Evolutionary conservation across 2,797 vertebrate species (phyloP).

Genomic region (Eospalax fontanierii): DNA sequence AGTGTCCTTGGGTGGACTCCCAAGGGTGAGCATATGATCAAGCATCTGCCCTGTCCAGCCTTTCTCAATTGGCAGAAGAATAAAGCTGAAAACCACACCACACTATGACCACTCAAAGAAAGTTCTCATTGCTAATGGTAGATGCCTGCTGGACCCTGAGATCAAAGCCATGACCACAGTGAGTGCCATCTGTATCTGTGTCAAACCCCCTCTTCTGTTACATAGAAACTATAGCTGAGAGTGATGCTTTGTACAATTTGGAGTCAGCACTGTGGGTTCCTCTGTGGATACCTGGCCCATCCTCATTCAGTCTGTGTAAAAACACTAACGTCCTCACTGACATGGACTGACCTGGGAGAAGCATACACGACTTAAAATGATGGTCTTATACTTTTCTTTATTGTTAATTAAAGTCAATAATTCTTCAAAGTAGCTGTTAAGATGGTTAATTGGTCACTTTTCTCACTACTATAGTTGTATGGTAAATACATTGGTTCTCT

Average conservation of each 20-base stretch:
- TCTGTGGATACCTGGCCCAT: neutral
- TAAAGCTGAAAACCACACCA: neutral
- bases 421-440: neutral
- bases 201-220: neutral
- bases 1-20: neutral
- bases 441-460: neutral
- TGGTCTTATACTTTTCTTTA: neutral
- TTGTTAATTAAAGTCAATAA: constrained; percentile 17
- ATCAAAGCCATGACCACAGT: neutral
- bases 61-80: constrained; percentile 38
- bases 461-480: no score
- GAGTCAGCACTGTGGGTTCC: neutral
- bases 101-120: neutral
- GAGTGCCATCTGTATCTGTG: neutral
- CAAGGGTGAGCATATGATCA: neutral
- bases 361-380: neutral
- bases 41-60: neutral
- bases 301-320: neutral
- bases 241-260: neutral
- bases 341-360: neutral
- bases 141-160: neutral
- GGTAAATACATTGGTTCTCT: no score
- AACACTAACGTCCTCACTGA: neutral
- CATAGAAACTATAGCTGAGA: neutral
- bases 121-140: neutral